Base-by-base conservation (phyloP, 64 coral and sea anemone genomes). In the Dendrophyllia cribrosa region DNA sequence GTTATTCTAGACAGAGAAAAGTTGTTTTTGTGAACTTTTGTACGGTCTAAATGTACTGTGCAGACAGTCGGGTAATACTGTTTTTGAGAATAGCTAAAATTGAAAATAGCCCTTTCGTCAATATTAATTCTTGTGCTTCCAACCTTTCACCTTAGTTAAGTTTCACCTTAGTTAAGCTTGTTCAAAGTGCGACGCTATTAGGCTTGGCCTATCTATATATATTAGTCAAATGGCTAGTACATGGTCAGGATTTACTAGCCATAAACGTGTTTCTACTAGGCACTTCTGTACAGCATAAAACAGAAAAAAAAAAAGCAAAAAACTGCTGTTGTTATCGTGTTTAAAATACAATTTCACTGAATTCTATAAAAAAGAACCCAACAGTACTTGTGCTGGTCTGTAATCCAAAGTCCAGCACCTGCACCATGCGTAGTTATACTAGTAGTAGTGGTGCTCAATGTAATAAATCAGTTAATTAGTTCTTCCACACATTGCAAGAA, bases 221-320 rank as follows among this genome's bases (percentile, higher is more conserved):
- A n/a, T n/a, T n/a, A 71, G 64, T 70, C 83, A 70, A 86, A 72
- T 71, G 83, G 66, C 83, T 86, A 86, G 80, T 84, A 84, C 25
- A 84, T 84, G 80, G 59, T 46, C 60, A 66, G 59, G 61, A 65
- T 84, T 84, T 58, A 86, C 83, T 86, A 86, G 83, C 47, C 83
- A 86, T 70, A 86, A 86, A 86, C 59, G 83, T 70, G 65, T 86
- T 86, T 71, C 83, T 86, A 86, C 63, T 86, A 86, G 64, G 23
- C 52, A 51, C 64, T n/a, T 68, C 14, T 51, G 34, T 86, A 86
- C 64, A 69, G 60, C 62, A 85, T 48, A 85, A 67, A 66, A 85
- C 34, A 66, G 16, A n/a, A n/a, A n/a, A n/a, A n/a, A n/a, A 85
- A 49, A 69, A 85, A 85, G 48, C 16, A 26, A 49, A 85, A 85